Percentiles rank a stretch among this genome's conserved stretches.
phyloP scores from a whole-genome alignment of 1,140 invertebrate species.

The Eumaeus atala region DNA sequence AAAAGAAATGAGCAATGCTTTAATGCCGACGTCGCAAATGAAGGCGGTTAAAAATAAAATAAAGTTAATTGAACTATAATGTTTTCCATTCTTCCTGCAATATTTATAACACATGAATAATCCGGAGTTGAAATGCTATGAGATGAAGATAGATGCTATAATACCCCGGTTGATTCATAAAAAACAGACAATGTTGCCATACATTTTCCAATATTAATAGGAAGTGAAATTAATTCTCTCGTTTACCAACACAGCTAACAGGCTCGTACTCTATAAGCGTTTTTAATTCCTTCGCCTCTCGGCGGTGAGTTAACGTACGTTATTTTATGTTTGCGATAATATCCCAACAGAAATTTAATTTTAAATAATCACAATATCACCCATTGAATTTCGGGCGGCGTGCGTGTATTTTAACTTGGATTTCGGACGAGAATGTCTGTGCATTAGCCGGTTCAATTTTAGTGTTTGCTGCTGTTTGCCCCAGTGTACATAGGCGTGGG shows the following conservation, averaged over 20 bases:
- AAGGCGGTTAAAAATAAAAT: conserved; percentile 14
- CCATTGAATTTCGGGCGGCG: background rate
- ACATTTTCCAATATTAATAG: conserved; percentile 13
- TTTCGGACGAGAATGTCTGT: too few relatives aligned
- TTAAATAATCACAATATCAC: conserved; percentile 4
- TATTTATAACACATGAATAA: background rate
- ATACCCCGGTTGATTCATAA: conserved; percentile 3
- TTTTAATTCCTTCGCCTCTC: conserved; percentile 12
- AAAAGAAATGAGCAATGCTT: too few relatives aligned
- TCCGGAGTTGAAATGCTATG: background rate
- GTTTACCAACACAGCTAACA: conserved; percentile 22
- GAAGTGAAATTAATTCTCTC: conserved; percentile 28
- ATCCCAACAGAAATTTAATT: background rate
- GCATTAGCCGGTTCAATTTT: too few relatives aligned
- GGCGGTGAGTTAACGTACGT: background rate
- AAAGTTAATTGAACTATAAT: conserved; percentile 10
- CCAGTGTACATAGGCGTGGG: too few relatives aligned
- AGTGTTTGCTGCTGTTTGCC: too few relatives aligned
- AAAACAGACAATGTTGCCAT: background rate
- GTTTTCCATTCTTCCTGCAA: conserved; percentile 12
- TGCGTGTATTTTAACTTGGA: background rate
- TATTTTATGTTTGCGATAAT: conserved; percentile 1
- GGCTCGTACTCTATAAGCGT: conserved; percentile 15
- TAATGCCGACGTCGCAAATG: too few relatives aligned
- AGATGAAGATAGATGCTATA: conserved; percentile 1